These are phyloP conservation scores for Pelmatolapia mariae DNA, from an alignment of 2,113 vertebrate genomes.

Conservation along the genomic window DNA sequence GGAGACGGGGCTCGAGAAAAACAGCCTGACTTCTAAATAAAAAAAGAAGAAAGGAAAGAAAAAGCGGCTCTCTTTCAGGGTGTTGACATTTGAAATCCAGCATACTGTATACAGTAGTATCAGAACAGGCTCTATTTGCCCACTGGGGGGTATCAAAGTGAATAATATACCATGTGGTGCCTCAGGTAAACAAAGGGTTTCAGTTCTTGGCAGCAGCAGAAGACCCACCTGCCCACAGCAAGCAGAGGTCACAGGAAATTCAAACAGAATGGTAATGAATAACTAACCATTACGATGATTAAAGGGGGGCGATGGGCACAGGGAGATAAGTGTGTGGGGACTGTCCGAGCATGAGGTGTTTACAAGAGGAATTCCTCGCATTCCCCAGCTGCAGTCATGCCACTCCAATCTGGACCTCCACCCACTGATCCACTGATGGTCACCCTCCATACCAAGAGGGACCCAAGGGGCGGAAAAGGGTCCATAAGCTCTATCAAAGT, in stretches of 20 bases:
- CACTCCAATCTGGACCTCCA: constrained; percentile 56
- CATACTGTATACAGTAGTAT: constrained; percentile 7
- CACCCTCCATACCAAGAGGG: constrained; percentile 29
- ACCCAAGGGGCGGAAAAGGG: not conserved
- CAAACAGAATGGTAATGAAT: constrained; percentile 21
- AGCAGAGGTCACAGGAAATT: constrained; percentile 5
- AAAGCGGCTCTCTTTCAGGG: not conserved
- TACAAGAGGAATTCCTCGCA: constrained; percentile 71
- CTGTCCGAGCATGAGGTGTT: constrained; percentile 62
- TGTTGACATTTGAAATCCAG: constrained; percentile 34
- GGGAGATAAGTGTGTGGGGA: constrained; percentile 58
- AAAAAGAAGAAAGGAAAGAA: not conserved
- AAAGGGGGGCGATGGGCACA: constrained; percentile 30
- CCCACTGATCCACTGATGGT: constrained; percentile 55
- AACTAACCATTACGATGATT: constrained; percentile 52
- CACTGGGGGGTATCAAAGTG: not conserved
- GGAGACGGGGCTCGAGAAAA: not conserved
- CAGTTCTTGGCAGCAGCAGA: not conserved
- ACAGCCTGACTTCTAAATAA: not conserved
- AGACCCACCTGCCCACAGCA: not conserved
- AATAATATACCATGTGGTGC: not conserved
- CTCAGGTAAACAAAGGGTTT: constrained; percentile 12
- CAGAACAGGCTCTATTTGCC: constrained; percentile 2
- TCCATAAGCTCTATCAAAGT: not conserved
- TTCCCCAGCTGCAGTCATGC: constrained; percentile 63